These are phyloP conservation scores for Stenurella melanura DNA, from an alignment of 2,888 invertebrate genomes.

Conservation along the genomic window DNA sequence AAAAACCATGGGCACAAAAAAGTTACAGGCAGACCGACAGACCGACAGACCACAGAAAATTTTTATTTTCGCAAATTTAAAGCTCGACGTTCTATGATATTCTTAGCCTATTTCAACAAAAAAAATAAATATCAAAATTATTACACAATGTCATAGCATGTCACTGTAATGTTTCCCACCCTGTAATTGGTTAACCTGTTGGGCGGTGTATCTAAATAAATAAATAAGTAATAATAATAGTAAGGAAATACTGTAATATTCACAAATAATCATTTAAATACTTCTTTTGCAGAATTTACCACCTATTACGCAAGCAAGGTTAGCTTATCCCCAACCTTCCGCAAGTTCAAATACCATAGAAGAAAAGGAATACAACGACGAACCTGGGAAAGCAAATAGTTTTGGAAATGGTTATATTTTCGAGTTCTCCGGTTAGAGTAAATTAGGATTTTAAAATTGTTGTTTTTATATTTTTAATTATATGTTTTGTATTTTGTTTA, in stretches of 20 bases:
- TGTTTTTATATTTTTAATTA: slow-evolving; percentile 22
- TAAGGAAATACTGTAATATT: neutral
- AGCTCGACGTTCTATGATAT: no score
- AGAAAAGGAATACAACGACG: slow-evolving; percentile 69
- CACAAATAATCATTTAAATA: neutral
- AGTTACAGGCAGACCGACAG: no score
- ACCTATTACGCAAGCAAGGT: slow-evolving; percentile 44
- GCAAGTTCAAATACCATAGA: slow-evolving; percentile 55
- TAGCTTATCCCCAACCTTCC: slow-evolving; percentile 52
- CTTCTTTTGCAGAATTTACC: slow-evolving; percentile 17
- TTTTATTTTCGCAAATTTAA: no score
- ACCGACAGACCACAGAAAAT: no score
- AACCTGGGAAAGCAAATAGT: slow-evolving; percentile 75
- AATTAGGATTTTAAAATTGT: slow-evolving; percentile 21
- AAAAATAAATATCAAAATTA: no score
- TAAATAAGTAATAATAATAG: no score
- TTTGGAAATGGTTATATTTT: slow-evolving; percentile 80
- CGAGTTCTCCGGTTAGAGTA: slow-evolving; percentile 76
- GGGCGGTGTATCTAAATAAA: no score
- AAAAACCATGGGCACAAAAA: no score
- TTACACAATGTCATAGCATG: no score
- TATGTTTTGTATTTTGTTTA: slow-evolving; percentile 30
- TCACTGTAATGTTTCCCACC: no score
- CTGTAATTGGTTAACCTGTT: no score
- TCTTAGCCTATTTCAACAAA: no score